phyloP scores from a whole-genome alignment of 2,113 vertebrate genomes.

The Oncorhynchus gorbuscha region DNA sequence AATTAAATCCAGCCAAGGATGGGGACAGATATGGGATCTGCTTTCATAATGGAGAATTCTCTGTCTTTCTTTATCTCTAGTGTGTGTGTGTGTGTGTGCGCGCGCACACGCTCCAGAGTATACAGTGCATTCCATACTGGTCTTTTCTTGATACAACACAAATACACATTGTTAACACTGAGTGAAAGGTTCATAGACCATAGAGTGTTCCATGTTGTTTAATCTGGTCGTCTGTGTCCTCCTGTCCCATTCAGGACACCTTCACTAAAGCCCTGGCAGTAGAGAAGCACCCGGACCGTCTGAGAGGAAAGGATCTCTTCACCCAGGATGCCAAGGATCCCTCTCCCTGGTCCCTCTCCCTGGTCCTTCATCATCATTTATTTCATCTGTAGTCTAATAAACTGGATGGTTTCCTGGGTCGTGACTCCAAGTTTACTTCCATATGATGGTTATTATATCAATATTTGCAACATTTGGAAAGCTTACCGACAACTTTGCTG shows the following conservation, averaged over 20 bases:
- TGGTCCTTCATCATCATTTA: too few species aligned
- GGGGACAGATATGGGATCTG: slow-evolving; percentile 50
- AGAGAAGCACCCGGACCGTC: slow-evolving; percentile 74
- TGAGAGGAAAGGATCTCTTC: slow-evolving; percentile 70
- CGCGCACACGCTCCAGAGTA: not conserved
- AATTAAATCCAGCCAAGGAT: slow-evolving; percentile 50
- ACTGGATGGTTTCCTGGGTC: too few species aligned
- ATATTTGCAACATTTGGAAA: too few species aligned
- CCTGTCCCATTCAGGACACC: slow-evolving; percentile 68
- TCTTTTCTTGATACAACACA: not conserved
- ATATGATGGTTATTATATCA: too few species aligned
- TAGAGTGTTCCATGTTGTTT: too few species aligned
- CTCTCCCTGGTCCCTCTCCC: too few species aligned
- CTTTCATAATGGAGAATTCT: slow-evolving; percentile 32
- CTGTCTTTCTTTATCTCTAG: not conserved
- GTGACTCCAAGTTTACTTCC: too few species aligned
- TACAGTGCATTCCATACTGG: not conserved
- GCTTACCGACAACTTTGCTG: too few species aligned
- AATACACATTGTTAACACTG: too few species aligned
- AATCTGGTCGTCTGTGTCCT: not conserved
- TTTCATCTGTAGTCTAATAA: too few species aligned
- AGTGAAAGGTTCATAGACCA: too few species aligned
- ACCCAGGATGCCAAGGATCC: slow-evolving; percentile 53
- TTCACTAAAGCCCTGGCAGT: slow-evolving; percentile 76
- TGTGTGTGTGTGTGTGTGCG: not conserved